Conservation (phyloP, 2,888 invertebrate genomes). For the Leptopilina myrica region DNA sequence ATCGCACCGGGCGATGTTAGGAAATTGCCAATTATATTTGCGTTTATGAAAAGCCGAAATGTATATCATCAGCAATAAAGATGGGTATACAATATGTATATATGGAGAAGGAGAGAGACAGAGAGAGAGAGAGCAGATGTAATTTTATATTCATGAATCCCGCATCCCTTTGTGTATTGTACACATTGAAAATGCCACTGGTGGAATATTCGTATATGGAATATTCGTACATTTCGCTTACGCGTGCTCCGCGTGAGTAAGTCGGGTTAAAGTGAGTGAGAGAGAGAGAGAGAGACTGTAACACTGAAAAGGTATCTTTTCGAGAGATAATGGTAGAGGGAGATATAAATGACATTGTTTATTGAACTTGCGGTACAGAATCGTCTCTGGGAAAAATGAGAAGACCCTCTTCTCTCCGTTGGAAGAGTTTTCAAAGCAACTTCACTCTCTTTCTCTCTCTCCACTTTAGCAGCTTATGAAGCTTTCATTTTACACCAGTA, state of each 20-base stretch:
- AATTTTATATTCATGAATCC: slow-evolving; percentile 40
- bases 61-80: slow-evolving; percentile 8
- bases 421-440: slow-evolving; percentile 14
- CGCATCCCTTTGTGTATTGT: slow-evolving; percentile 33
- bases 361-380: slow-evolving; percentile 38
- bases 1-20: slow-evolving; percentile 16
- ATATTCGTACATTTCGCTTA: slow-evolving; percentile 16
- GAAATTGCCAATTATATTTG: slow-evolving; percentile 37
- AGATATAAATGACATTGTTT: slow-evolving; percentile 40
- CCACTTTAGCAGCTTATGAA: slow-evolving; percentile 36
- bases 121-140: slow-evolving; percentile 25
- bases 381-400: slow-evolving; percentile 16
- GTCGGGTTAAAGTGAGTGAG: neutral
- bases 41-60: slow-evolving; percentile 33
- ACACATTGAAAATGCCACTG: slow-evolving; percentile 29
- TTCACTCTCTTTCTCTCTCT: neutral
- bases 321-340: neutral
- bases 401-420: slow-evolving; percentile 4
- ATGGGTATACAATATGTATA: too few relatives aligned
- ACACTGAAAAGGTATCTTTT: slow-evolving; percentile 26
- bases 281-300: neutral
- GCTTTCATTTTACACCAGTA: slow-evolving; percentile 35
- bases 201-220: neutral
- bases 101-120: neutral
- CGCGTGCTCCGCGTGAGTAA: slow-evolving; percentile 37